Conservation (phyloP, 2,888 invertebrate species). For the Lasioglossum oenotherae region DNA sequence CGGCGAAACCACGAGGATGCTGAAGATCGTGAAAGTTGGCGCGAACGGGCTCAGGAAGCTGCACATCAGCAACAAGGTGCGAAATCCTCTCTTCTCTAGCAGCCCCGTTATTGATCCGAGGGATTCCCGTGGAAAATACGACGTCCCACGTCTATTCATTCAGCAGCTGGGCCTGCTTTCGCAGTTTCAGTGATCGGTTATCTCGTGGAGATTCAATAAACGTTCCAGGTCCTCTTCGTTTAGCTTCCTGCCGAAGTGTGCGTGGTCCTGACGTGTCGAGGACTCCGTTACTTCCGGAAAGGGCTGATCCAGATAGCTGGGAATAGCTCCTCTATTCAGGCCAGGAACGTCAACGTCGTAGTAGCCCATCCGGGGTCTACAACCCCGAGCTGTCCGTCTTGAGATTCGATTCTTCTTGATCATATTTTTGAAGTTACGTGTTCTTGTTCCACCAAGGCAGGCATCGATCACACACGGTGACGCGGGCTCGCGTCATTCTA, state of each 20-base stretch:
- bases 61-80: slow-evolving; percentile 74
- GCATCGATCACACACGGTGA: not conserved
- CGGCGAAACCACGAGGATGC: slow-evolving; percentile 61
- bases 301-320: not conserved
- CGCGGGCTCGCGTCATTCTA: not conserved
- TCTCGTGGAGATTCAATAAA: not conserved
- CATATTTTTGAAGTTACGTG: not conserved
- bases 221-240: not conserved
- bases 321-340: not conserved
- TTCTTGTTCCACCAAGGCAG: not conserved
- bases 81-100: not conserved
- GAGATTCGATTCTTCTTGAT: not conserved
- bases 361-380: not conserved
- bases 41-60: slow-evolving; percentile 70
- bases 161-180: not conserved
- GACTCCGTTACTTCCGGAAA: not conserved
- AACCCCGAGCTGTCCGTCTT: not conserved
- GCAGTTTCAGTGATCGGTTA: not conserved
- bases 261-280: too few relatives aligned
- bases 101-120: slow-evolving; percentile 22
- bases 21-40: slow-evolving; percentile 69
- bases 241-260: not conserved
- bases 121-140: not conserved
- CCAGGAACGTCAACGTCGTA: not conserved
- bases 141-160: not conserved